Conservation (phyloP, 2,888 invertebrate species). For the Ichneumoninae sp. region DNA sequence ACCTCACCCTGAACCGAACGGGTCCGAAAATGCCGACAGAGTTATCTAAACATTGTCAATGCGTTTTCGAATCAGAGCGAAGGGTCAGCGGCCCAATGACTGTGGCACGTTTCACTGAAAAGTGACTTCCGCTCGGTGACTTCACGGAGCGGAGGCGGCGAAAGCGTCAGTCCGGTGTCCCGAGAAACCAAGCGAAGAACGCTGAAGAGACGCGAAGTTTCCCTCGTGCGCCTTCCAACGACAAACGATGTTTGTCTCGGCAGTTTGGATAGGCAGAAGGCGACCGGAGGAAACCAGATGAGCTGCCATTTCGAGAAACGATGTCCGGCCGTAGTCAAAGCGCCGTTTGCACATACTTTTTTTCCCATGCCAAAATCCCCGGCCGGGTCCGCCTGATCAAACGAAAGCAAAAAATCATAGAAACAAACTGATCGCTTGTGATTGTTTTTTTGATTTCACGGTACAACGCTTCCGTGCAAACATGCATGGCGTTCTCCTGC, state of each 20-base stretch:
- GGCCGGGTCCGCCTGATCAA: conserved; percentile 43
- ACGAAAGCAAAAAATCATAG: conserved; percentile 48
- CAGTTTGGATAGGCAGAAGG: neutral
- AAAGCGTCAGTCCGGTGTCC: no score
- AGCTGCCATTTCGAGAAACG: neutral
- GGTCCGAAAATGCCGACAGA: no score
- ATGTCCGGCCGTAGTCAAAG: neutral
- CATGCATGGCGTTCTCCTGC: conserved; percentile 2
- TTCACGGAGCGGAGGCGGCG: no score
- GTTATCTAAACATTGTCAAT: no score
- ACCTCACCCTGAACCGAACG: no score
- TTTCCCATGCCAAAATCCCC: conserved; percentile 49
- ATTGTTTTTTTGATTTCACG: conserved; percentile 79
- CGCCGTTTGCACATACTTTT: no score
- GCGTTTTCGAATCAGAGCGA: no score
- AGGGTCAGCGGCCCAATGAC: no score
- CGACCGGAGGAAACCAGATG: no score
- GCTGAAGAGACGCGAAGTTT: neutral
- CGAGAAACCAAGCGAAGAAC: no score
- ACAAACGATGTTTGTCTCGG: neutral
- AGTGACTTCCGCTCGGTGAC: no score
- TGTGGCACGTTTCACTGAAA: no score
- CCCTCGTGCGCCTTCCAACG: neutral
- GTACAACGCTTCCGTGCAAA: conserved; percentile 58
- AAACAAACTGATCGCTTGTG: conserved; percentile 66